Evolutionary conservation across 1,140 invertebrate genomes (phyloP), one percentile per base, ranked within the genome.

Genomic region (Drosophila nigrodunni): DNA sequence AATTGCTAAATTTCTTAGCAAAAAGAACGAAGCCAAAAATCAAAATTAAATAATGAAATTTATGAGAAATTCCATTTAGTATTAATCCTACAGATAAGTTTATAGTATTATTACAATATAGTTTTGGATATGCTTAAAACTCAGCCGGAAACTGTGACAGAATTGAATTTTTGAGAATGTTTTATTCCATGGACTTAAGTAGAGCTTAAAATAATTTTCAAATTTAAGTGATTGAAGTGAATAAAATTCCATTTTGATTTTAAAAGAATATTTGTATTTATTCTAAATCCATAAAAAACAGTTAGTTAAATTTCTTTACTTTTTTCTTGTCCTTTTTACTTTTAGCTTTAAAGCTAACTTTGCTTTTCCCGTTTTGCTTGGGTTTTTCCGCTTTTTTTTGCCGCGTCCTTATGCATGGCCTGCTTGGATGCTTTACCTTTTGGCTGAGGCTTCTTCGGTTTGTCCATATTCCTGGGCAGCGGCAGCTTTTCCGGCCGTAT

Each of bases 401-500:
- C 8, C 11, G 9, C 15, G 43, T 50, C 7, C 10, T 39, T 54
- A 21, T 69, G 47, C 13, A 61, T 54, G 5, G 13, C 1, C 8
- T 52, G n/a, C 1, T 64, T 39, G 21, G 0, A 8, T 7, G 11
- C 4, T 61, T 69, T 37, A 11, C 49, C 21, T 10, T 15, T 8
- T 41, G 61, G 7, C 7, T 47, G 41, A 3, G 43, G 10, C 11
- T 74, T 74, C 3, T 34, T 18, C 5, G 49, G 34, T 6, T 54
- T 59, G 3, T 60, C 54, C 5, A 68, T 13, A n/a, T 60, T 59
- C 44, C 15, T 69, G 10, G 67, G 72, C 9, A 58, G 8, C n/a
- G 68, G 68, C 3, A 37, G 34, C 7, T 18, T 64, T 44, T 82
- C 74, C 2, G 85, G 57, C 0, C 72, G 64, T 11, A 95, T 92